Evolutionary conservation across 2,888 invertebrate species (phyloP), one percentile per base, ranked within the genome.

Genomic region (Spisula subtruncata): DNA sequence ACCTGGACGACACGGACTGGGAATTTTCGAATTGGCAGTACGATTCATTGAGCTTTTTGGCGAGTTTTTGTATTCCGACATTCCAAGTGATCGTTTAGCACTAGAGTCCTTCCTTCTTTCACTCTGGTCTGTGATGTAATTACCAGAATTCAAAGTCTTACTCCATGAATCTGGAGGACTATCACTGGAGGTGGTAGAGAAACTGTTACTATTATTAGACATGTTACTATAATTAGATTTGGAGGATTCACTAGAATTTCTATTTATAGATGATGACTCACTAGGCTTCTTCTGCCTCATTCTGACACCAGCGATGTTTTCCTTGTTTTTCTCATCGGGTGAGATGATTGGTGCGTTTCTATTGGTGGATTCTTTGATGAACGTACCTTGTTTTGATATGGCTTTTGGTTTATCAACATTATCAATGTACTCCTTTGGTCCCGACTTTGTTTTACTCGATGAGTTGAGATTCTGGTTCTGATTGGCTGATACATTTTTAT

Each of bases 311-410:
- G 35, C 56, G 46, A 60, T 90, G 41, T 86, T 83, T n/a, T 88
- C 85, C 54, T 88, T 83, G 32, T 88, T 90, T 35, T 89, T 90
- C 14, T 88, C 90, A 29, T 87, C 83, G 0, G 91, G 86, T 29
- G 93, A 92, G 54, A 94, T 93, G 14, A 93, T 92, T 12, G 95
- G 94, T 16, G 93, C 94, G 89, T 93, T 94, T 25, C 88, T 89
- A 6, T 95, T 92, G 29, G 96, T 93, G n/a, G 96, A 94, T 94
- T 99, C 98, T 97, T 99, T 99, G 0, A 98, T 98, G 96, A 99
- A 99, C 0, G 99, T 99, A 20, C 98, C 98, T 96, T 99, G 99
- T 48, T 99, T 97, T 93, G 98, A 98, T 2, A 94, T 93, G 0
- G 95, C 94, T 86, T 93, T 94, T 20, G 96, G 96, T 88, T 95